Percentiles rank a stretch among this genome's conserved stretches.
phyloP scores from a whole-genome alignment of 1,140 invertebrate genomes.

The Heliconius hermathena region DNA sequence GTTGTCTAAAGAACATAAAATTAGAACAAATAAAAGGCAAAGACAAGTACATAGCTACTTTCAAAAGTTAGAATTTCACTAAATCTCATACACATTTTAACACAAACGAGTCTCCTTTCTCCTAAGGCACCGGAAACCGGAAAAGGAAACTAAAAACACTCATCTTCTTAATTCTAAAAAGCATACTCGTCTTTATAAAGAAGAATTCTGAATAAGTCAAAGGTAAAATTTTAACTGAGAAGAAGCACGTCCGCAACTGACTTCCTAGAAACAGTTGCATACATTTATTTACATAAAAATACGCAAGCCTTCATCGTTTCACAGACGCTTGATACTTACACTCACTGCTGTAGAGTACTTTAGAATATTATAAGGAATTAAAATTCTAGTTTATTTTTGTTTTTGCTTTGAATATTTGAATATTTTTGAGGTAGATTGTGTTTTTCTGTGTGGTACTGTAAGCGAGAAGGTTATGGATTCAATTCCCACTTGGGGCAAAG shows the following conservation, averaged over 20 bases:
- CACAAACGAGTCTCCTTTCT: too few species aligned
- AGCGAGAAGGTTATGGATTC: neutral
- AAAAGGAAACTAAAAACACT: too few species aligned
- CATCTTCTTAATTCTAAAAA: too few species aligned
- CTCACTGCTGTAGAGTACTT: neutral
- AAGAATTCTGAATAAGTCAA: neutral
- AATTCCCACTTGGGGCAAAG: neutral
- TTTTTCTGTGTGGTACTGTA: neutral
- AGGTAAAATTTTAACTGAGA: constrained; percentile 24
- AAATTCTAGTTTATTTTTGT: neutral
- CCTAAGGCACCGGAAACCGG: too few species aligned
- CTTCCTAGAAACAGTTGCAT: constrained; percentile 28
- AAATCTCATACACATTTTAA: too few species aligned
- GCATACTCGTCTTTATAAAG: neutral
- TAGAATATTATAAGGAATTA: neutral
- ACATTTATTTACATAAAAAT: constrained; percentile 27
- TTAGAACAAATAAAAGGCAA: too few species aligned
- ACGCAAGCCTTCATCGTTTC: constrained; percentile 17
- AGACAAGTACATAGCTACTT: too few species aligned
- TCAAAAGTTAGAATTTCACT: too few species aligned
- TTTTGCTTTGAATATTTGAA: neutral
- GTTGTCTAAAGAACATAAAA: too few species aligned
- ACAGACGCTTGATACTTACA: constrained; percentile 18
- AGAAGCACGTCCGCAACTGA: constrained; percentile 20
- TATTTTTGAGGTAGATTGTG: neutral